Conservation (phyloP, 2,797 vertebrate genomes). For the Pelochelys cantorii region DNA sequence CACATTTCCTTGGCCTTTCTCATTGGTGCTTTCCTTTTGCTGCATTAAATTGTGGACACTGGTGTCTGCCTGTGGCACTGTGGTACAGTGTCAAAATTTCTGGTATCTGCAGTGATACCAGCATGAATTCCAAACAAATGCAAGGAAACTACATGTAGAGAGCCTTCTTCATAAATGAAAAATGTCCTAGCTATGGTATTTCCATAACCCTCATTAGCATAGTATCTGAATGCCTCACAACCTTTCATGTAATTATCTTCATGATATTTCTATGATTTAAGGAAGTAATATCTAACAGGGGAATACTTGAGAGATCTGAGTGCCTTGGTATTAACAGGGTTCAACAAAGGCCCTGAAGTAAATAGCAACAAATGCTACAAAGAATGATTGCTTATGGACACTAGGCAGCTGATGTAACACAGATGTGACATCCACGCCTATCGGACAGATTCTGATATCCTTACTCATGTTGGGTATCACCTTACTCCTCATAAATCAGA, state of each 20-base stretch:
- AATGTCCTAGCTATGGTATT: not conserved
- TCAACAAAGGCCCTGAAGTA: not conserved
- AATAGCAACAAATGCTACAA: not conserved
- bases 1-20: not conserved
- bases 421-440: not conserved
- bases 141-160: not conserved
- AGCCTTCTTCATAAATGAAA: not conserved
- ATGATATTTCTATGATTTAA: not conserved
- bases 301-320: not conserved
- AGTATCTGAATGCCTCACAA: not conserved
- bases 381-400: not conserved
- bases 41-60: not conserved
- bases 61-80: not conserved
- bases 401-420: not conserved
- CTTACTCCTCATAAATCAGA: not conserved
- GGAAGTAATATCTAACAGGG: not conserved
- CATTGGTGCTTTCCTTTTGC: not conserved
- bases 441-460: not conserved
- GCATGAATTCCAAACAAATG: rapidly evolving
- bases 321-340: not conserved
- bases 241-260: not conserved
- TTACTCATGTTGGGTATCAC: not conserved
- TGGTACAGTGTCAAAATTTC: not conserved
- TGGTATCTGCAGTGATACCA: not conserved
- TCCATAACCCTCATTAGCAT: not conserved